Base-by-base conservation (phyloP, 2,113 vertebrate species). In the Prolemur simus region DNA sequence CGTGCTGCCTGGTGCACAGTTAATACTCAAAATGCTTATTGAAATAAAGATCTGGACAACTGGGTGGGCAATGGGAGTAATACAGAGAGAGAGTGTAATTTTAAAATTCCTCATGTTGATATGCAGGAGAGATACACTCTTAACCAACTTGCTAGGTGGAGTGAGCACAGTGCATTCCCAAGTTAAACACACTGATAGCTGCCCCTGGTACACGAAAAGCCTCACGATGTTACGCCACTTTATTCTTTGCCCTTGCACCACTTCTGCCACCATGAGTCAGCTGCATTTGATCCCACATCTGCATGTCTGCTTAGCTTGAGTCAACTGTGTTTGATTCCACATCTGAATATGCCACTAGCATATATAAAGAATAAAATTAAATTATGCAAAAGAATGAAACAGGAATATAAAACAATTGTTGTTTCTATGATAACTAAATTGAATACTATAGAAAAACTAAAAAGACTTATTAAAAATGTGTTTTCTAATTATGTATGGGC, bases 371-470 rank as follows among this genome's bases (percentile, higher is more conserved):
- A 58, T 37, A 83, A 47, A 80, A 71, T 0, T 64, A 10, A 80
- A 74, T 27, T 68, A 21, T 52, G 32, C 32, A 91, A 39, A 96
- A 77, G 32, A 92, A 69, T 10, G 52, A 60, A 71, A 77, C 1
- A 64, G 25, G 34, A 45, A 42, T n/a, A 3, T n/a, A 77, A 89
- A 87, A n/a, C 5, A 81, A 63, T 18, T 49, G 42, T 81, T 73
- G 42, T 76, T 74, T 58, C 63, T 86, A 25, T 29, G 60, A 92
- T 39, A 78, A 77, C 42, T 49, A 54, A 96, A 91, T 25, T 64
- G 87, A 87, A 82, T 49, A 68, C 39, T 96, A 69, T 4, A 10
- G 25, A 63, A 78, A 88, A 96, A 86, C 29, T 81, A n/a, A 71
- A 49, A 47, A 60, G 17, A 71, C 25, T 49, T 66, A 64, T 54